Evolutionary conservation across 2,797 vertebrate genomes (phyloP).

Genomic region (Poecilia picta): DNA sequence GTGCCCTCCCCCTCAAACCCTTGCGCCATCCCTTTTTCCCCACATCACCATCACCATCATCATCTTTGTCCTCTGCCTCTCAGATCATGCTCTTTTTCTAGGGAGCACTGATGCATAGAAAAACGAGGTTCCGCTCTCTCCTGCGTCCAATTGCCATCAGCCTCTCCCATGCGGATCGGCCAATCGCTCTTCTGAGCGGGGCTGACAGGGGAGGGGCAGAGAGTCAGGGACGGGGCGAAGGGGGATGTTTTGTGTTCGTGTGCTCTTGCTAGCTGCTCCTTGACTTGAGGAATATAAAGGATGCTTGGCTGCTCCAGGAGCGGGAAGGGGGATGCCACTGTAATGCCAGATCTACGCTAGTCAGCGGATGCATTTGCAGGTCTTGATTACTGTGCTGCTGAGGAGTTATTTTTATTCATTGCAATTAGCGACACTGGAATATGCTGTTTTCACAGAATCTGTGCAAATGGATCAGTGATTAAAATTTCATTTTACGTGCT

Average conservation of each 20-base stretch:
- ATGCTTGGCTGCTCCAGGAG: constrained; percentile 66
- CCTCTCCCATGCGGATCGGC: constrained; percentile 52
- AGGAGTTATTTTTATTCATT: constrained; percentile 22
- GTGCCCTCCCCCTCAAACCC: constrained; percentile 8
- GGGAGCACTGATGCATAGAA: constrained; percentile 71
- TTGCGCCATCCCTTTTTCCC: constrained; percentile 41
- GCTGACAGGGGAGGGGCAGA: constrained; percentile 42
- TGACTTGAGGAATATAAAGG: constrained; percentile 64
- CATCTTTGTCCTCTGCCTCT: constrained; percentile 59
- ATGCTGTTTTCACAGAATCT: constrained; percentile 8
- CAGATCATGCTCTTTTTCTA: constrained; percentile 54
- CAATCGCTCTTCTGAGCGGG: constrained; percentile 40
- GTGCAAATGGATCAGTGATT: constrained; percentile 17
- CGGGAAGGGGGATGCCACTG: constrained; percentile 37
- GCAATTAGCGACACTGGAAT: background rate
- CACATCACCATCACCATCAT: constrained; percentile 24
- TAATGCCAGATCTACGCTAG: constrained; percentile 33
- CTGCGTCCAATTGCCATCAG: constrained; percentile 54
- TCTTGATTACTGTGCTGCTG: constrained; percentile 29
- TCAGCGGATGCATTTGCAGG: constrained; percentile 19
- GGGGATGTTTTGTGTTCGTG: constrained; percentile 23
- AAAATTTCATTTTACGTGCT: background rate
- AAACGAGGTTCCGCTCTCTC: constrained; percentile 62
- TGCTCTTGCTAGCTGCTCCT: constrained; percentile 46
- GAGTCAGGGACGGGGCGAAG: constrained; percentile 14